These are phyloP conservation scores for Protosalanx chinensis DNA, from an alignment of 2,797 vertebrate genomes.

Conservation along the genomic window DNA sequence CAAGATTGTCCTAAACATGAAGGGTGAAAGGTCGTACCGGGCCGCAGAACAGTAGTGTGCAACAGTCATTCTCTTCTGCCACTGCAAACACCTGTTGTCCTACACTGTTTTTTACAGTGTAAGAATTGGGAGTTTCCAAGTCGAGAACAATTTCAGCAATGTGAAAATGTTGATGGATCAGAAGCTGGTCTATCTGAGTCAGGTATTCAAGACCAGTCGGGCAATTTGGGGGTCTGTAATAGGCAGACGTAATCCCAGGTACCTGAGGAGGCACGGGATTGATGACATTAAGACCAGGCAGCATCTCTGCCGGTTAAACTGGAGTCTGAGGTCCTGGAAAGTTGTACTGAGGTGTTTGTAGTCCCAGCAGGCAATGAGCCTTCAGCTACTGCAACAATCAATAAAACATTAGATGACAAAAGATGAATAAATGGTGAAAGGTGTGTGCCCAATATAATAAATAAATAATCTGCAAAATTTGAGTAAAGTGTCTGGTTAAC, in stretches of 20 bases:
- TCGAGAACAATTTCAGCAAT: constrained; percentile 72
- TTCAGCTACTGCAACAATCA: neutral
- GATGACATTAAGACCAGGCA: constrained; percentile 9
- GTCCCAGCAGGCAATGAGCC: constrained; percentile 6
- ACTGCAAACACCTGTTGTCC: constrained; percentile 80
- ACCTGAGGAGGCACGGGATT: constrained; percentile 17
- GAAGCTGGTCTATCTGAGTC: constrained; percentile 74
- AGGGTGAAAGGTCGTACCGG: constrained; percentile 70
- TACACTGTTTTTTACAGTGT: constrained; percentile 73
- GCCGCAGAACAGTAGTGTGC: constrained; percentile 72
- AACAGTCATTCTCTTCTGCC: constrained; percentile 72
- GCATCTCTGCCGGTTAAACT: constrained; percentile 18
- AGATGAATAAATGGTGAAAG: neutral
- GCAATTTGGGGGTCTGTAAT: constrained; percentile 59
- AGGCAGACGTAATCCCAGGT: constrained; percentile 54
- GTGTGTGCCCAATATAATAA: neutral
- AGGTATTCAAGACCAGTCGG: constrained; percentile 82
- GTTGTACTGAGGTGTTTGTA: neutral
- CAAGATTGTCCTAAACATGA: constrained; percentile 72
- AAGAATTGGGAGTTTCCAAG: constrained; percentile 79
- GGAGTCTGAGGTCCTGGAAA: constrained; percentile 8
- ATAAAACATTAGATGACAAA: neutral
- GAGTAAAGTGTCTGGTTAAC: neutral
- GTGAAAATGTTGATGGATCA: constrained; percentile 75
- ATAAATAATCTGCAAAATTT: neutral